Base-by-base conservation (phyloP, 2,113 vertebrate species). In the Odobenus rosmarus region DNA sequence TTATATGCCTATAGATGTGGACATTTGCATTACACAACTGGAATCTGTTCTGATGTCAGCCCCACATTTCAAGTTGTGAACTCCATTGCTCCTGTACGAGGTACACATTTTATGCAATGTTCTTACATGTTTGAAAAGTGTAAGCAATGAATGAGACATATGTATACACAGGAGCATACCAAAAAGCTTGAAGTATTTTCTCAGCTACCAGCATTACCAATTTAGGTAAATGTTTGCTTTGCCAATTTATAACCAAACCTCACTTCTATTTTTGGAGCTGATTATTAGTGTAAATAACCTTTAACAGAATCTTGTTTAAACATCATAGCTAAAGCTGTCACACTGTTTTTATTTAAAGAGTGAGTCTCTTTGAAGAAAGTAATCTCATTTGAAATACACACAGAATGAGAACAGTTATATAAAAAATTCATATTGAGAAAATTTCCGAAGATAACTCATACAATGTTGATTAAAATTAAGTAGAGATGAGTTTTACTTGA, bases 1-100 rank as follows among this genome's bases (percentile, higher is more conserved):
- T 99, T 99, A 96, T 99, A 99, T 62, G 99, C 99, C 86, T 99
- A 99, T 96, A 99, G 99, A 98, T 99, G 99, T 96, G 99, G 99
- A 55, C 99, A 99, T 94, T 98, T 99, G 98, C 99, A 99, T 98
- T 99, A 99, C 94, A 99, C 99, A 96, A 99, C 99, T 23, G 99
- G 99, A 61, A 99, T 99, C 94, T 99, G 99, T 84, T 99, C 99
- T 16, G 99, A 99, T 21, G 99, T 99, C 98, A 99, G 99, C 96
- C 99, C 99, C 64, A 98, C 98, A 88, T 99, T 99, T 98, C 96
- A 99, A 98, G 99, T 99, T 1, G 69, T 99, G 31, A 99, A 99
- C 97, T 99, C 99, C 4, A 98, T 99, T 91, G 99, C 99, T 15
- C 99, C 99, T 10, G 98, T 99, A 76, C 99, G 98, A 99, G 99